A percentile compares a stretch with the other conserved stretches of the same genome.
These are phyloP conservation scores for Anguilla pacifica DNA, from an alignment of 2,797 vertebrate species.

Conservation along the genomic window DNA sequence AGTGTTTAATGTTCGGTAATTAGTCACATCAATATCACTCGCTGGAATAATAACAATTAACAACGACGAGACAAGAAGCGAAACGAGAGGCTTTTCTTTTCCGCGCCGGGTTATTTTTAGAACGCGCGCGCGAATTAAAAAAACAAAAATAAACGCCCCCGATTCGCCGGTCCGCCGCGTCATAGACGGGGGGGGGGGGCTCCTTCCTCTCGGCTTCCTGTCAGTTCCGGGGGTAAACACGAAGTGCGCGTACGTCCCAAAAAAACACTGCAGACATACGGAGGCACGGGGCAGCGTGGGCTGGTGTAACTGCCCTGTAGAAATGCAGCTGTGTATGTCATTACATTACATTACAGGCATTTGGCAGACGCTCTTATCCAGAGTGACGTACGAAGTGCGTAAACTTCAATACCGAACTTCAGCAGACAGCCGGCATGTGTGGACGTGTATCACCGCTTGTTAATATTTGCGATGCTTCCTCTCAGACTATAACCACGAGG, in stretches of 20 bases:
- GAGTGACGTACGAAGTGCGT: too few relatives aligned
- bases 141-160: not conserved
- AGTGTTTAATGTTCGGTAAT: not conserved
- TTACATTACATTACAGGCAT: too few relatives aligned
- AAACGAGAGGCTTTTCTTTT: not conserved
- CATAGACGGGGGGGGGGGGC: not conserved
- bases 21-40: constrained; percentile 1
- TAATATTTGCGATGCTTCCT: not conserved
- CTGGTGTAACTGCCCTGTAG: not conserved
- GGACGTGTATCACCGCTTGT: not conserved
- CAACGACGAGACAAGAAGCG: not conserved
- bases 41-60: constrained; percentile 11
- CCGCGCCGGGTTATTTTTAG: not conserved
- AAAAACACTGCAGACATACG: not conserved
- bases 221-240: not conserved
- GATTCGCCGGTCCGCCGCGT: not conserved
- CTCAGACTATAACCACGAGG: not conserved
- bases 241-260: not conserved
- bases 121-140: not conserved
- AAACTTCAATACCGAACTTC: not conserved
- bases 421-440: not conserved
- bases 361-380: too few relatives aligned
- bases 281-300: not conserved
- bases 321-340: not conserved
- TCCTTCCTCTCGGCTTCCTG: not conserved